Percentiles rank a stretch among this genome's conserved stretches.
phyloP scores from a whole-genome alignment of 2,797 vertebrate genomes.

The Percopsis omiscomaycus region DNA sequence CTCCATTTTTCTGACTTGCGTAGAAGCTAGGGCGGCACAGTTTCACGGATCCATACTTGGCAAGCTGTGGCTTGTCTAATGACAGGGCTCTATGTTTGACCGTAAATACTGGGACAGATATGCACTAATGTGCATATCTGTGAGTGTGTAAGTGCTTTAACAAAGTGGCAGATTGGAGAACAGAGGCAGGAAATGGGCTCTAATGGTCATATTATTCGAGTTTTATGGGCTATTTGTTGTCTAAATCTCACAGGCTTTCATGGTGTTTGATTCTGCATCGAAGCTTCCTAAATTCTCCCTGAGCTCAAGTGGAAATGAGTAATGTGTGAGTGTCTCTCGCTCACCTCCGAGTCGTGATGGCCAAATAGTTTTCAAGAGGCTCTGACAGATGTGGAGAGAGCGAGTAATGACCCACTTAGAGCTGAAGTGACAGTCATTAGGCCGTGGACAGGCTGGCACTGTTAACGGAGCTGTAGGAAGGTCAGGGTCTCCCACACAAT shows the following conservation, averaged over 20 bases:
- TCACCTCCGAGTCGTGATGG: conserved; percentile 33
- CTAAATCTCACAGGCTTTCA: conserved; percentile 48
- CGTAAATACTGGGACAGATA: conserved; percentile 44
- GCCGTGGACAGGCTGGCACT: conserved; percentile 34
- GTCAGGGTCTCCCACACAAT: conserved; percentile 68
- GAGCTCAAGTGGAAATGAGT: conserved; percentile 29
- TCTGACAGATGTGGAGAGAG: conserved; percentile 57
- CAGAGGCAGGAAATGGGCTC: conserved; percentile 67
- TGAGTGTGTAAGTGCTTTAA: conserved; percentile 60
- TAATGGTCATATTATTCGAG: conserved; percentile 66
- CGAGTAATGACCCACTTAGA: conserved; percentile 71
- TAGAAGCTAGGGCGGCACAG: not conserved
- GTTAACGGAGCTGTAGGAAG: conserved; percentile 62
- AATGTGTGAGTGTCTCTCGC: conserved; percentile 16
- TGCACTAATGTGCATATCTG: conserved; percentile 61
- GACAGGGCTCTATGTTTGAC: conserved; percentile 53
- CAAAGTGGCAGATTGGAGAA: conserved; percentile 54
- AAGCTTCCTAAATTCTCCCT: conserved; percentile 33
- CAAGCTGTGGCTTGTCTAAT: conserved; percentile 32
- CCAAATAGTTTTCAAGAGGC: conserved; percentile 47
- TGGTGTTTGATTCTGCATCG: conserved; percentile 49
- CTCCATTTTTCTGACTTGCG: conserved; percentile 19
- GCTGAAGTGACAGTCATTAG: conserved; percentile 60
- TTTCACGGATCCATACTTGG: conserved; percentile 30
- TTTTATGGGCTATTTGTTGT: conserved; percentile 67